phyloP scores from a whole-genome alignment of 2,797 vertebrate genomes.

The Pangasius djambal region DNA sequence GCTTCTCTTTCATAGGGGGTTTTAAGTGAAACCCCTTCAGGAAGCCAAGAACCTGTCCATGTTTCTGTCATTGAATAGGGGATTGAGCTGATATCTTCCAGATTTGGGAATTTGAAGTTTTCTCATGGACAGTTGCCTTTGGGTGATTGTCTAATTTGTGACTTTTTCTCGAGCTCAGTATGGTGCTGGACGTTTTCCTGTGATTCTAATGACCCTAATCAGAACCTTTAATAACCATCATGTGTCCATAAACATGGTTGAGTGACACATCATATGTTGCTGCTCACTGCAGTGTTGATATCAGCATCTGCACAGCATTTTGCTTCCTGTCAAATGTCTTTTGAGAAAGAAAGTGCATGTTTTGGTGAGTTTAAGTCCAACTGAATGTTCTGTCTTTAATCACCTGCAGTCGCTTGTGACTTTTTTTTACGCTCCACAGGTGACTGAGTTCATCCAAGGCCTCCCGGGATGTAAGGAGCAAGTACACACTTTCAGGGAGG shows the following conservation, averaged over 20 bases:
- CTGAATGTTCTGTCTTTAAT: not conserved
- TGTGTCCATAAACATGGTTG: not conserved
- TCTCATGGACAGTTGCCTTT: not conserved
- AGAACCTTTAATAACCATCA: not conserved
- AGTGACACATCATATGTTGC: not conserved
- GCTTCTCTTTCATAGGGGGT: not conserved
- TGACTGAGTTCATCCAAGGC: constrained; percentile 84
- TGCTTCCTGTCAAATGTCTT: not conserved
- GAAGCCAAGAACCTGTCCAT: not conserved
- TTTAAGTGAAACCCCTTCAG: not conserved
- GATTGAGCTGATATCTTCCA: not conserved
- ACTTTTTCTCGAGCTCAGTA: not conserved
- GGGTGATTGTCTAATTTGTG: not conserved
- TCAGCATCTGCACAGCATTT: not conserved
- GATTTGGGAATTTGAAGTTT: not conserved
- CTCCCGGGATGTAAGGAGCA: constrained; percentile 87
- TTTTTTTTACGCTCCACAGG: constrained; percentile 57
- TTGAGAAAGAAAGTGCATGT: not conserved
- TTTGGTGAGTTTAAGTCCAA: not conserved
- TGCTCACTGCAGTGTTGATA: not conserved
- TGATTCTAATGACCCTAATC: not conserved
- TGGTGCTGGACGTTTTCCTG: not conserved
- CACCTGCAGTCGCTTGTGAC: no score
- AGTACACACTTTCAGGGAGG: constrained; percentile 83
- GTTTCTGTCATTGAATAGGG: not conserved